A percentile compares a stretch with the other conserved stretches of the same genome.
Evolutionary conservation across 2,797 vertebrate genomes (phyloP).

Genomic region (Melanotaenia parkinsoni): DNA sequence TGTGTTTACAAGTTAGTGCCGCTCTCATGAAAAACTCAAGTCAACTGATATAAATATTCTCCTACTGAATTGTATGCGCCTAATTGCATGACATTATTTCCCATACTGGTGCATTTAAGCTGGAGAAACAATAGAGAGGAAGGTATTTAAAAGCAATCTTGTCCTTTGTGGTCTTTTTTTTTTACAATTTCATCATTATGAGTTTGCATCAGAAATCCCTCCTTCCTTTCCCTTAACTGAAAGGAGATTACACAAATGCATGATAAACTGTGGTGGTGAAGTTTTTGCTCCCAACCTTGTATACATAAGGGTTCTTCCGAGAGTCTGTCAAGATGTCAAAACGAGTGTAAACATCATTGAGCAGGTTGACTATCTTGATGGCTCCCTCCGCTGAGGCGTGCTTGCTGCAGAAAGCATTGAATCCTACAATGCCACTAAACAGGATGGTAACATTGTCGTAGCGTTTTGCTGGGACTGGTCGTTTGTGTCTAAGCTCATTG

Average conservation of each 20-base stretch:
- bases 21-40: slow-evolving; percentile 56
- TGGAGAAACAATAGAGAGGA: slow-evolving; percentile 5
- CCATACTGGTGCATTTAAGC: slow-evolving; percentile 4
- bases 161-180: neutral
- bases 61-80: slow-evolving; percentile 30
- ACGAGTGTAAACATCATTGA: slow-evolving; percentile 97
- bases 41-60: slow-evolving; percentile 52
- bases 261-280: slow-evolving; percentile 23
- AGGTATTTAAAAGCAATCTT: neutral
- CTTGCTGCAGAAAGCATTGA: slow-evolving; percentile 97
- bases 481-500: slow-evolving; percentile 97
- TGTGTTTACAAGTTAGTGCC: slow-evolving; percentile 55
- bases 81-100: slow-evolving; percentile 48
- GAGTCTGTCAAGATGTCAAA: slow-evolving; percentile 99
- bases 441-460: slow-evolving; percentile 98
- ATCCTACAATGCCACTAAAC: slow-evolving; percentile 98
- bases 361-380: slow-evolving; percentile 98
- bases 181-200: neutral
- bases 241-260: slow-evolving; percentile 30
- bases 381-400: slow-evolving; percentile 98
- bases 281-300: slow-evolving; percentile 87
- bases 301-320: slow-evolving; percentile 96
- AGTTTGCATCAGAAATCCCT: neutral
- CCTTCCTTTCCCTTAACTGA: slow-evolving; percentile 9
- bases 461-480: slow-evolving; percentile 94